Evolutionary conservation across 2,113 vertebrate species (phyloP).

Genomic region (Pangasianodon gigas): DNA sequence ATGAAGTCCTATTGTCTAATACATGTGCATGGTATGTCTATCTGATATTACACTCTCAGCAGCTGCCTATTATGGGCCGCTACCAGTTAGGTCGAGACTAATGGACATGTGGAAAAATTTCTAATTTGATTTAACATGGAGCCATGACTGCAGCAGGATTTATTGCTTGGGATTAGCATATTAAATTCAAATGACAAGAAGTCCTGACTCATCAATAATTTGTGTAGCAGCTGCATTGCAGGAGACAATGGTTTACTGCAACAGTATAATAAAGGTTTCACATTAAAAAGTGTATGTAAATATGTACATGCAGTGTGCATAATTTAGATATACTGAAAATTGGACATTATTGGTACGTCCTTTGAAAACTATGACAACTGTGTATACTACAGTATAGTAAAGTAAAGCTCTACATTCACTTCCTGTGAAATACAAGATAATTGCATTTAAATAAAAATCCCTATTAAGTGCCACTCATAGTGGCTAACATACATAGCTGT

Average conservation of each 20-base stretch:
- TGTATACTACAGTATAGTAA: not conserved
- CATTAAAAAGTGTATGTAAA: not conserved
- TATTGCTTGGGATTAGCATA: slow-evolving; percentile 41
- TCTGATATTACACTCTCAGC: slow-evolving; percentile 21
- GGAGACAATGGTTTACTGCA: slow-evolving; percentile 14
- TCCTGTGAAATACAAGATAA: not conserved
- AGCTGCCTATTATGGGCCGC: slow-evolving; percentile 33
- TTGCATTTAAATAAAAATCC: not conserved
- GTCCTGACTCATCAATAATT: slow-evolving; percentile 42
- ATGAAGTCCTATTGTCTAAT: slow-evolving; percentile 29
- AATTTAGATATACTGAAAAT: not conserved
- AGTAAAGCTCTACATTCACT: not conserved
- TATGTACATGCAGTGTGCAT: not conserved
- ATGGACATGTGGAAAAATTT: slow-evolving; percentile 39
- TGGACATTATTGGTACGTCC: not conserved
- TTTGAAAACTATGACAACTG: not conserved
- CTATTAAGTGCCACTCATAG: not conserved
- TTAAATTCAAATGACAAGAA: slow-evolving; percentile 38
- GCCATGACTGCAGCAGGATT: slow-evolving; percentile 31
- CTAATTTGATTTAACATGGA: slow-evolving; percentile 37
- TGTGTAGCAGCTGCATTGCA: slow-evolving; percentile 21
- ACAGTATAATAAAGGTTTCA: not conserved
- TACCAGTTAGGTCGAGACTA: slow-evolving; percentile 38
- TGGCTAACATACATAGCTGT: not conserved
- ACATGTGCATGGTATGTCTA: not conserved